Percentiles rank a stretch among this genome's conserved stretches.
Evolutionary conservation across 2,113 vertebrate genomes (phyloP).

Genomic region (Sterna hirundo): DNA sequence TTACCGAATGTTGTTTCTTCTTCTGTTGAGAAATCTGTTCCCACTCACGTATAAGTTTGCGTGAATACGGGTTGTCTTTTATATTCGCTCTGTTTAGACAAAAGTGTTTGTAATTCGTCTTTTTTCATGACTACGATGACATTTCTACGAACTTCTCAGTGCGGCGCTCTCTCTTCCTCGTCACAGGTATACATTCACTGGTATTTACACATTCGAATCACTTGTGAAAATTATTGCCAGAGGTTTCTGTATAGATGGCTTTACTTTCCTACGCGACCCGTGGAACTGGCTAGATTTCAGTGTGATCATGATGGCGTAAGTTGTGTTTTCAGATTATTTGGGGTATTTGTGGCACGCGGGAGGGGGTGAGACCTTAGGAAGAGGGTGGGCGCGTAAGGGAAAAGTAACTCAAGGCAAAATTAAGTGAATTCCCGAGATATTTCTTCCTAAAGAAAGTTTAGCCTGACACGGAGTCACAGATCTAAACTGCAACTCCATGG

Average conservation of each 20-base stretch:
- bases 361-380: neutral
- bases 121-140: rapidly evolving
- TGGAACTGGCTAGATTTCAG: slow-evolving; percentile 99
- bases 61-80: rapidly evolving
- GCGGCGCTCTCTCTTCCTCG: neutral
- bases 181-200: slow-evolving; percentile 95
- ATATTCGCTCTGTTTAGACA: rapidly evolving
- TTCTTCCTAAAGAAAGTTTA: neutral
- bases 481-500: rapidly evolving
- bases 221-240: slow-evolving; percentile 97
- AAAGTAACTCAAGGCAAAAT: neutral
- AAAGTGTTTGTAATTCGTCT: rapidly evolving
- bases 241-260: slow-evolving; percentile 95
- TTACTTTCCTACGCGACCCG: slow-evolving; percentile 94
- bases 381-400: neutral
- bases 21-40: neutral
- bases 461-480: neutral
- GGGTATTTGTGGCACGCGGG: rapidly evolving
- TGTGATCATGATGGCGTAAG: slow-evolving; percentile 99
- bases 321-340: slow-evolving; percentile 8
- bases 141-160: rapidly evolving
- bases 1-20: neutral
- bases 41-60: rapidly evolving
- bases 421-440: neutral
- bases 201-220: slow-evolving; percentile 98